These are phyloP conservation scores for Andricus quercusramuli DNA, from an alignment of 2,888 invertebrate genomes.

Conservation along the genomic window DNA sequence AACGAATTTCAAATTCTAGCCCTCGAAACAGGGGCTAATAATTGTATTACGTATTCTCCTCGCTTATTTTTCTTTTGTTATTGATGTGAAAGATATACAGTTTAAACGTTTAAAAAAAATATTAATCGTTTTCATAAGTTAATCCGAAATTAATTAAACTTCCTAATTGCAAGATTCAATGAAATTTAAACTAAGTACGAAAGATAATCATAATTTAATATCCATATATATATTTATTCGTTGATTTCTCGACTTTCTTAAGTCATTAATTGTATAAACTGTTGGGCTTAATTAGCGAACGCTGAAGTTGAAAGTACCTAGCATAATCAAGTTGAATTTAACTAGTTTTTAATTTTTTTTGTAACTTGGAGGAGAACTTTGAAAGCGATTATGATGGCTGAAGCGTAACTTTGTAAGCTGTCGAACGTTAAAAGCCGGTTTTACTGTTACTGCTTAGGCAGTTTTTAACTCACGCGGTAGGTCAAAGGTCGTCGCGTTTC, in stretches of 20 bases:
- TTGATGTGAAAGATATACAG: too few relatives aligned
- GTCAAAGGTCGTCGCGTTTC: slow-evolving; percentile 61
- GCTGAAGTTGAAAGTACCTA: slow-evolving; percentile 2
- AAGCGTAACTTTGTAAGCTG: slow-evolving; percentile 39
- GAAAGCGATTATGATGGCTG: slow-evolving; percentile 38
- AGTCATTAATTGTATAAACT: slow-evolving; percentile 30
- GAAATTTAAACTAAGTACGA: background rate
- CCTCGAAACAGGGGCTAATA: too few relatives aligned
- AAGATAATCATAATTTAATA: slow-evolving; percentile 32
- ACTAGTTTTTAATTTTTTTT: slow-evolving; percentile 21
- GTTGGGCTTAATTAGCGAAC: slow-evolving; percentile 16
- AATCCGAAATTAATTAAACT: background rate
- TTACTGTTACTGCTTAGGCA: slow-evolving; percentile 64
- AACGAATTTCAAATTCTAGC: too few relatives aligned
- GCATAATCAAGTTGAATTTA: slow-evolving; percentile 27
- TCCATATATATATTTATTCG: slow-evolving; percentile 24
- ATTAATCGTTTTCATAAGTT: background rate
- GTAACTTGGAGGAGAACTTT: background rate
- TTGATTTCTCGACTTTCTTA: slow-evolving; percentile 17
- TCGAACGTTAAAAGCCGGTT: slow-evolving; percentile 69
- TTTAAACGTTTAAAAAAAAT: background rate
- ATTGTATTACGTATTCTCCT: too few relatives aligned
- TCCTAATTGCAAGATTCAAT: background rate
- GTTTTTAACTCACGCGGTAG: slow-evolving; percentile 54
- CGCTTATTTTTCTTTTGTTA: too few relatives aligned